Percentiles rank a stretch among this genome's conserved stretches.
Conservation (phyloP, 2,888 invertebrate genomes). For the Myopa tessellatipennis region DNA sequence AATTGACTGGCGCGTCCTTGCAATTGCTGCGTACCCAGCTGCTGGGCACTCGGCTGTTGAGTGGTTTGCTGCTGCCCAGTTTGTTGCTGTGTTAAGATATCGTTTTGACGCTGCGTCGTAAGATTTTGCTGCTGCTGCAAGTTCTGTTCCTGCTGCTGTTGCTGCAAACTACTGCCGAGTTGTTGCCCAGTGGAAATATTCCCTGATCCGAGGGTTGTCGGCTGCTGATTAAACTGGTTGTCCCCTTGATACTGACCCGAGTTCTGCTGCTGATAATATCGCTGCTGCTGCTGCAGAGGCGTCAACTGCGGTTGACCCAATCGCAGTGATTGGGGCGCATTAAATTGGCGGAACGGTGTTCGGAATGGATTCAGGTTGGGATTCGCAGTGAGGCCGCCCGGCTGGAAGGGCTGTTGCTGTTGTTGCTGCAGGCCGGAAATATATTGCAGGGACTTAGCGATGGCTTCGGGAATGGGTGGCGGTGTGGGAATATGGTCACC, state of each 20-base stretch:
- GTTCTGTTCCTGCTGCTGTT: slow-evolving; percentile 50
- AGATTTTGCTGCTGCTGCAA: slow-evolving; percentile 52
- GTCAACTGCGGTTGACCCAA: slow-evolving; percentile 59
- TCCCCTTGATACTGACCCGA: slow-evolving; percentile 64
- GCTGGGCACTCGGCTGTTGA: slow-evolving; percentile 57
- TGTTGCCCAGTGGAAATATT: slow-evolving; percentile 51
- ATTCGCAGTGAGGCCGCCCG: slow-evolving; percentile 50
- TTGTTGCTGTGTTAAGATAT: slow-evolving; percentile 48
- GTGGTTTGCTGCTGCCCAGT: slow-evolving; percentile 56
- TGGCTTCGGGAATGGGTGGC: slow-evolving; percentile 63
- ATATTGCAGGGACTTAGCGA: slow-evolving; percentile 62
- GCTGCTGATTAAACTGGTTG: slow-evolving; percentile 53
- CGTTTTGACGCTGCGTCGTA: slow-evolving; percentile 35
- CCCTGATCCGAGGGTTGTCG: slow-evolving; percentile 32
- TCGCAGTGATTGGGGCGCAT: slow-evolving; percentile 54
- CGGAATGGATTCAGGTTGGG: slow-evolving; percentile 65
- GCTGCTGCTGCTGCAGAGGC: slow-evolving; percentile 59
- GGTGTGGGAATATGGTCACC: slow-evolving; percentile 67
- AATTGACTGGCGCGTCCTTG: slow-evolving; percentile 64
- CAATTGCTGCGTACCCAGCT: slow-evolving; percentile 62
- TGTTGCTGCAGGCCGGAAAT: slow-evolving; percentile 57
- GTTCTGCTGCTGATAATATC: slow-evolving; percentile 53
- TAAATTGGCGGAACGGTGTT: slow-evolving; percentile 61
- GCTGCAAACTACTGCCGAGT: slow-evolving; percentile 43
- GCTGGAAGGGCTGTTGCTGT: slow-evolving; percentile 54